These are phyloP conservation scores for Mythimna ferrago DNA, from an alignment of 2,888 invertebrate genomes.

Conservation along the genomic window DNA sequence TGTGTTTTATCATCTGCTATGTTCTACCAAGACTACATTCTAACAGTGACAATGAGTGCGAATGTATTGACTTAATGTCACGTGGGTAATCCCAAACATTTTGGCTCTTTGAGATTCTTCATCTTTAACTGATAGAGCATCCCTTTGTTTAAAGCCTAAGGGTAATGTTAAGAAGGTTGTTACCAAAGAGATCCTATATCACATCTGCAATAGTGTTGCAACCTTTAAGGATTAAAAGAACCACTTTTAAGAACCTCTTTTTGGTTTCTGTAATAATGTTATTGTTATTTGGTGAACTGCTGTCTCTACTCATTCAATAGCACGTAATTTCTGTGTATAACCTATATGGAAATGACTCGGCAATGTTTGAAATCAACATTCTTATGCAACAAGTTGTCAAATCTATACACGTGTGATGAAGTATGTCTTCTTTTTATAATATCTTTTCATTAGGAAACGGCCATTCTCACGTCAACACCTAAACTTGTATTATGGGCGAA, in stretches of 20 bases:
- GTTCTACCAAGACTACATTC: neutral
- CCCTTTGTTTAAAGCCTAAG: neutral
- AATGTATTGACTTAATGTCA: neutral
- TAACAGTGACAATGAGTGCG: no score
- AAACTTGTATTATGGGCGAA: conserved; percentile 27
- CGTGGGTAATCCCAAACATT: neutral
- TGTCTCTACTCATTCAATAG: conserved; percentile 1
- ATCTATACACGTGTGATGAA: conserved; percentile 1
- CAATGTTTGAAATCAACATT: conserved; percentile 12
- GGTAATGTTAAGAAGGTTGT: neutral
- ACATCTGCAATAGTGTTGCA: neutral
- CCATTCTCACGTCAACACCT: conserved; percentile 15
- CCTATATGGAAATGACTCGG: conserved; percentile 24
- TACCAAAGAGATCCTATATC: neutral
- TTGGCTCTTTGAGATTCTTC: neutral
- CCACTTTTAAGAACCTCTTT: neutral
- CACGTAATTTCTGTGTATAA: neutral
- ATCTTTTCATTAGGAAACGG: conserved; percentile 7
- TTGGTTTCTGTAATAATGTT: conserved; percentile 2
- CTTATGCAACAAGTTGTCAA: conserved; percentile 36
- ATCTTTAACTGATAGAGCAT: neutral
- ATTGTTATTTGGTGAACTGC: neutral
- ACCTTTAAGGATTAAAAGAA: neutral
- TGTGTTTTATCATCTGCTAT: neutral
- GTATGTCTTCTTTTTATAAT: neutral